Evolutionary conservation across 1,140 invertebrate species (phyloP).

Genomic region (Dryas iulia): DNA sequence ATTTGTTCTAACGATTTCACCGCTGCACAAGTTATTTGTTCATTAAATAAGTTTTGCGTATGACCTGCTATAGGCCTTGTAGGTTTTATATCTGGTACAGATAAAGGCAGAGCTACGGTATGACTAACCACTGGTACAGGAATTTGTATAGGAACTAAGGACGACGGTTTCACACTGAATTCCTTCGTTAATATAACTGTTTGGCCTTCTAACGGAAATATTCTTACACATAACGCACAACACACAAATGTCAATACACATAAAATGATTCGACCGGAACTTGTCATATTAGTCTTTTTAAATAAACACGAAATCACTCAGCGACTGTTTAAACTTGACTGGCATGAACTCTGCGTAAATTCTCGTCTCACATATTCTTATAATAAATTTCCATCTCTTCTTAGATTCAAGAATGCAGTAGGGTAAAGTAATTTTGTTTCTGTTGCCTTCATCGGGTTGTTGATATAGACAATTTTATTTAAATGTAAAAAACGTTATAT

Average conservation of each 20-base stretch:
- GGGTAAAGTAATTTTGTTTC: neutral
- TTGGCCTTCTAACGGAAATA: constrained; percentile 17
- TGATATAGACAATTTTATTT: neutral
- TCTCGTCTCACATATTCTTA: neutral
- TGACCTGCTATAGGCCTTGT: neutral
- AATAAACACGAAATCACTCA: constrained; percentile 37
- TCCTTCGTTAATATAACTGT: constrained; percentile 10
- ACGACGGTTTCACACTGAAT: constrained; percentile 22
- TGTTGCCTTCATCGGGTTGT: neutral
- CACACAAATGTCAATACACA: neutral
- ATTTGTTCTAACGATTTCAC: neutral
- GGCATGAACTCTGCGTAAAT: constrained; percentile 7
- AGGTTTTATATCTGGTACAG: neutral
- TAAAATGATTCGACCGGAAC: neutral
- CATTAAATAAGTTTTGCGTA: neutral
- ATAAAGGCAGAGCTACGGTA: neutral
- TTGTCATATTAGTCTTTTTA: constrained; percentile 4
- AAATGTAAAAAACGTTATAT: neutral
- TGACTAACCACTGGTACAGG: neutral
- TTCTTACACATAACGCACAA: neutral
- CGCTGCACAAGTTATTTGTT: neutral
- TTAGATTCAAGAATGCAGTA: neutral
- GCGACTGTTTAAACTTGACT: constrained; percentile 37
- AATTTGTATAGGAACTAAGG: neutral
- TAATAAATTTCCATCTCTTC: constrained; percentile 3